A percentile compares a stretch with the other conserved stretches of the same genome.
Conservation (phyloP, 2,113 vertebrate species). For the Eupsittula cactorum region DNA sequence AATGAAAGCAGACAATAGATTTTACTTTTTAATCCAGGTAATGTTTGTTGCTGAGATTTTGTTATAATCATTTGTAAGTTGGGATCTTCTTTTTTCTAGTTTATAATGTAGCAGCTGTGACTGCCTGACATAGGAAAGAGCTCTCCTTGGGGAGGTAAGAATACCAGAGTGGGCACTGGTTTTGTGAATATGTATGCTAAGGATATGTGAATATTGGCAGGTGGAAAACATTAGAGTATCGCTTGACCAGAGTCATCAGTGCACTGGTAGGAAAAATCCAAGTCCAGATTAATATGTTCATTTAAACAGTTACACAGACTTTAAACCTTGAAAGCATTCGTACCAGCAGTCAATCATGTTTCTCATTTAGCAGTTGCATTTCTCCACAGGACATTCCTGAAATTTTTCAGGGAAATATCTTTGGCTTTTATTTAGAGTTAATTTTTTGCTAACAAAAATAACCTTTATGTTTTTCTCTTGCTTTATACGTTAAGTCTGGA, state of each 20-base stretch:
- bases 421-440: slow-evolving; percentile 12
- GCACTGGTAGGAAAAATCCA: not conserved
- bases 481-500: not conserved
- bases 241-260: not conserved
- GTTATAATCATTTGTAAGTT: not conserved
- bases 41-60: not conserved
- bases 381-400: slow-evolving; percentile 27
- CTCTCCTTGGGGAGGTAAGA: not conserved
- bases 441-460: slow-evolving; percentile 22
- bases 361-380: not conserved
- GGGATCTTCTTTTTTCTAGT: not conserved
- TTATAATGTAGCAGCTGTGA: not conserved
- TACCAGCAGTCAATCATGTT: not conserved
- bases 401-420: slow-evolving; percentile 5
- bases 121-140: not conserved
- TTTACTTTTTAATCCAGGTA: not conserved
- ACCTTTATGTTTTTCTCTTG: not conserved
- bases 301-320: not conserved
- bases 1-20: not conserved
- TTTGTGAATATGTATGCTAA: not conserved
- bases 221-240: not conserved
- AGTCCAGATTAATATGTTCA: not conserved
- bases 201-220: not conserved
- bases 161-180: not conserved
- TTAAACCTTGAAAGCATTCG: not conserved